These are phyloP conservation scores for Pleuronectes platessa DNA, from an alignment of 2,113 vertebrate genomes.

Conservation along the genomic window DNA sequence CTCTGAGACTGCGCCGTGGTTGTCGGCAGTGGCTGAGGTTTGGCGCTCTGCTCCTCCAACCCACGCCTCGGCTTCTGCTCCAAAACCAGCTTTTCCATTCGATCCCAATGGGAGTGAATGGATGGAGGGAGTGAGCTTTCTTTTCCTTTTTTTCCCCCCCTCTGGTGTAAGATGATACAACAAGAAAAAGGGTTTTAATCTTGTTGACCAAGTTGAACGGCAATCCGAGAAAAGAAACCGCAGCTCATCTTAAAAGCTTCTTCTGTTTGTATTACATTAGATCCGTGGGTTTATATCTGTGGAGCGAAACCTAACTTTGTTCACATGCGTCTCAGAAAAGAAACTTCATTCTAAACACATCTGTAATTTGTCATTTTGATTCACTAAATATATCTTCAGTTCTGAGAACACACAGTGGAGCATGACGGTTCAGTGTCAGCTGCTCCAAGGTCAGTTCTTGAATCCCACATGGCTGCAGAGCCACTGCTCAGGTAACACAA, in stretches of 20 bases:
- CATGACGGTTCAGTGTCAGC: slow-evolving; percentile 3
- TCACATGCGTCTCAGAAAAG: slow-evolving; percentile 1
- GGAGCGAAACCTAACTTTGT: background rate
- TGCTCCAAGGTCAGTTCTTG: slow-evolving; percentile 7
- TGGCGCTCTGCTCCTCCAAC: slow-evolving; percentile 69
- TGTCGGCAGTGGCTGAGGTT: slow-evolving; percentile 72
- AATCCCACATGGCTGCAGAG: slow-evolving; percentile 15
- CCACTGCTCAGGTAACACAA: slow-evolving; percentile 22
- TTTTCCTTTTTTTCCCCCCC: background rate
- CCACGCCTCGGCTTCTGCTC: slow-evolving; percentile 72
- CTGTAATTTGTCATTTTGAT: slow-evolving; percentile 8
- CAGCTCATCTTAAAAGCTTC: background rate
- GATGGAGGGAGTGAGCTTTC: slow-evolving; percentile 12
- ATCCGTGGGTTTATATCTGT: slow-evolving; percentile 5
- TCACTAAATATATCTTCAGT: background rate
- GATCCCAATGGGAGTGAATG: slow-evolving; percentile 40
- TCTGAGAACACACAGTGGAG: background rate
- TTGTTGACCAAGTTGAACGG: slow-evolving; percentile 18
- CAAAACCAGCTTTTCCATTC: slow-evolving; percentile 73
- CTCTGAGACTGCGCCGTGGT: slow-evolving; percentile 67
- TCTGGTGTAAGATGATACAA: slow-evolving; percentile 17
- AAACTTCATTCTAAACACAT: background rate
- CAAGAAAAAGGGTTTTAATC: slow-evolving; percentile 39
- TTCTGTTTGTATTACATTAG: background rate
- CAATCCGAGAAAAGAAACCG: slow-evolving; percentile 4